These are phyloP conservation scores for Aptenodytes forsteri DNA, from an alignment of 2,113 vertebrate genomes.

Conservation along the genomic window DNA sequence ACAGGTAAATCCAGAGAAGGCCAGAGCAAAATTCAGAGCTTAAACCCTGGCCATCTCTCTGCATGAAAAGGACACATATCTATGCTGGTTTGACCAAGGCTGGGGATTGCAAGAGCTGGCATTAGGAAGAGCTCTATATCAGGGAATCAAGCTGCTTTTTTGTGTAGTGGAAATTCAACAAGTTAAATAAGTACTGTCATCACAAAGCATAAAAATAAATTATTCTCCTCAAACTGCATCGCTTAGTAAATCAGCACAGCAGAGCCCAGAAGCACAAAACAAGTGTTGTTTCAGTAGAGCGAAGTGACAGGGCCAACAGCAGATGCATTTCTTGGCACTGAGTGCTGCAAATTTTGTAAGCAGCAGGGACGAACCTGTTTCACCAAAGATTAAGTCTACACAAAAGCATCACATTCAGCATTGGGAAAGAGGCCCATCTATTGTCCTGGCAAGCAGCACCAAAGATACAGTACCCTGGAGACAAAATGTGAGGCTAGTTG, in stretches of 20 bases:
- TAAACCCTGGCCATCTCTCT: background rate
- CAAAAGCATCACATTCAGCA: slow-evolving; percentile 48
- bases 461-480: slow-evolving; percentile 64
- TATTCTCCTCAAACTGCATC: background rate
- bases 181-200: background rate
- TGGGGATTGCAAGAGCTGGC: background rate
- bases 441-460: slow-evolving; percentile 64
- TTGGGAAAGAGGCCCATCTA: slow-evolving; percentile 43
- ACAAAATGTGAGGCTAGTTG: slow-evolving; percentile 47
- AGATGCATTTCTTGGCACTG: slow-evolving; percentile 71
- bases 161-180: background rate
- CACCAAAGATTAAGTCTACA: slow-evolving; percentile 62
- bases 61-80: background rate
- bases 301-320: slow-evolving; percentile 73
- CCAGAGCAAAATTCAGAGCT: background rate
- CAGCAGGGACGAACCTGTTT: slow-evolving; percentile 61
- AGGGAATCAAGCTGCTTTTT: background rate
- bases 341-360: slow-evolving; percentile 48
- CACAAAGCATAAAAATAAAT: slow-evolving; percentile 4
- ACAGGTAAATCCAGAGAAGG: background rate
- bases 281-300: slow-evolving; percentile 55
- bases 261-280: slow-evolving; percentile 53
- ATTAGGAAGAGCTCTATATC: background rate
- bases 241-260: slow-evolving; percentile 47
- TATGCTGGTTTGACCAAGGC: background rate